A percentile compares a stretch with the other conserved stretches of the same genome.
Conservation (phyloP, 2,888 invertebrate genomes). For the Argyra leucocephala region DNA sequence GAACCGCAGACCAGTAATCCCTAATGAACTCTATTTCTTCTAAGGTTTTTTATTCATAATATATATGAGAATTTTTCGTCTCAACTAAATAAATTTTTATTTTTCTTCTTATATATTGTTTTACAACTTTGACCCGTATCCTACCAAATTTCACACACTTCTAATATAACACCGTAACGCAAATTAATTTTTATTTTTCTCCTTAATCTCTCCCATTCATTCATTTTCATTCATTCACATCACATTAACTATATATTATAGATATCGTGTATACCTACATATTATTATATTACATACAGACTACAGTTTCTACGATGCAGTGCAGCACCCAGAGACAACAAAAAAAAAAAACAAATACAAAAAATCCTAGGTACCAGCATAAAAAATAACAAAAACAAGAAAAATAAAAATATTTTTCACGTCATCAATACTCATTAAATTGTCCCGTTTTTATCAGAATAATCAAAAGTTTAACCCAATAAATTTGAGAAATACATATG, state of each 20-base stretch:
- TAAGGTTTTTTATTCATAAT: neutral
- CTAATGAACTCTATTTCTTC: neutral
- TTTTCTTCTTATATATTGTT: neutral
- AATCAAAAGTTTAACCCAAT: too few relatives aligned
- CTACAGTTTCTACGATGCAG: neutral
- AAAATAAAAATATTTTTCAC: too few relatives aligned
- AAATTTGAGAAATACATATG: too few relatives aligned
- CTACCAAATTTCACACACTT: constrained; percentile 11
- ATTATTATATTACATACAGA: neutral
- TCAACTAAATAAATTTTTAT: too few relatives aligned
- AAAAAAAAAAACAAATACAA: neutral
- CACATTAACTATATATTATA: too few relatives aligned
- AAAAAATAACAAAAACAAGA: neutral
- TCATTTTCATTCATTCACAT: neutral
- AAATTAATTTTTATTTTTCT: neutral
- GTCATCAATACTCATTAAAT: too few relatives aligned
- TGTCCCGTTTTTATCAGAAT: too few relatives aligned
- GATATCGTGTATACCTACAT: neutral
- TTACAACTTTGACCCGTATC: constrained; percentile 8
- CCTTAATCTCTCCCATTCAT: too few relatives aligned
- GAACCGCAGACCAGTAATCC: neutral
- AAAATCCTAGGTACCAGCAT: neutral
- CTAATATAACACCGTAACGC: constrained; percentile 4
- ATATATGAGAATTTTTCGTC: too few relatives aligned
- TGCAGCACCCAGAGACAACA: neutral